phyloP scores from a whole-genome alignment of 2,113 vertebrate genomes.

The Dolichallabes microphthalmus region DNA sequence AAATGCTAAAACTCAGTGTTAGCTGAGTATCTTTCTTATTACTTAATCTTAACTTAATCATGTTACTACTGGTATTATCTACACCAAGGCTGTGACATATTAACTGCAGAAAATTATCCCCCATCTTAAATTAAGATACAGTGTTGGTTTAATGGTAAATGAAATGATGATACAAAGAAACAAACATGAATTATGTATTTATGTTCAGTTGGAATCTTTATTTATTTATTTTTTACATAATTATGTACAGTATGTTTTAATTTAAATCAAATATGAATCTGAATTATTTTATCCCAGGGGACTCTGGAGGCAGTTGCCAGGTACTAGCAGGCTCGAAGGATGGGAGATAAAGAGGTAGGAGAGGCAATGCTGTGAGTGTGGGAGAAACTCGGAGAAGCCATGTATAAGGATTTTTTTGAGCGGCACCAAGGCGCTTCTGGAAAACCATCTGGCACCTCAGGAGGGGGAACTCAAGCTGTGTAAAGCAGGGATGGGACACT shows the following conservation, averaged over 20 bases:
- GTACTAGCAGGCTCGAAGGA: too few relatives aligned
- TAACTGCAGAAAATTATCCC: not conserved
- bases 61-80: not conserved
- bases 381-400: too few relatives aligned
- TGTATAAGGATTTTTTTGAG: too few relatives aligned
- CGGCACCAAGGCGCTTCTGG: too few relatives aligned
- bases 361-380: too few relatives aligned
- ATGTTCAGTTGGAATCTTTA: not conserved
- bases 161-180: not conserved
- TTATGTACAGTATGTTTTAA: not conserved
- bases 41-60: too few relatives aligned
- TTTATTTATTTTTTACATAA: too few relatives aligned
- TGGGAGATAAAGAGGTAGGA: too few relatives aligned
- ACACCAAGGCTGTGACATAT: not conserved
- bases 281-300: not conserved
- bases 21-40: not conserved
- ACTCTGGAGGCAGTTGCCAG: too few relatives aligned
- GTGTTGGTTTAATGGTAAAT: not conserved
- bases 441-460: too few relatives aligned
- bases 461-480: too few relatives aligned
- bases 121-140: not conserved
- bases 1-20: not conserved
- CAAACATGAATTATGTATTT: not conserved
- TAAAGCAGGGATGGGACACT: too few relatives aligned
- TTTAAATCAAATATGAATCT: not conserved